phyloP scores from a whole-genome alignment of 2,113 vertebrate species.

The Mustela nigripes region DNA sequence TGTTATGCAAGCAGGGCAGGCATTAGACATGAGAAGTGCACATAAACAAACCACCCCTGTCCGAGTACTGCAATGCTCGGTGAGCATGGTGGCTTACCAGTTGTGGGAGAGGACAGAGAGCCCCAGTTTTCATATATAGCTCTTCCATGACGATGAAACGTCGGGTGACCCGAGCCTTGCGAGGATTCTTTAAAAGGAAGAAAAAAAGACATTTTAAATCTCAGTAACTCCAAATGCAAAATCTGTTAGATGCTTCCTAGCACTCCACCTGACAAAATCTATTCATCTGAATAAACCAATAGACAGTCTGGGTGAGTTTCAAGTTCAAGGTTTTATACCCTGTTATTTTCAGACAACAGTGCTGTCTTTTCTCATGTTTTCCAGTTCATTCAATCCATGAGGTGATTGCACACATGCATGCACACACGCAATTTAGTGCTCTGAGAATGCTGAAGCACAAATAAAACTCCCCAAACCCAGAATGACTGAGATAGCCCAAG shows the following conservation, averaged over 20 bases:
- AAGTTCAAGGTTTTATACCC: not conserved
- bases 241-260: not conserved
- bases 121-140: slow-evolving; percentile 96
- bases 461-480: not conserved
- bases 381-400: not conserved
- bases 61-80: not conserved
- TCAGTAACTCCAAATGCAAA: not conserved
- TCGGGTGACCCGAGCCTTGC: slow-evolving; percentile 96
- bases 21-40: not conserved
- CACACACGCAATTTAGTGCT: not conserved
- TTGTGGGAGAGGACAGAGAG: slow-evolving; percentile 96
- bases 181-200: slow-evolving; percentile 91
- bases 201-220: not conserved
- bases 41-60: not conserved
- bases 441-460: not conserved
- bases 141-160: slow-evolving; percentile 97
- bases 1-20: not conserved
- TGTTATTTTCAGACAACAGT: not conserved
- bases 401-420: not conserved
- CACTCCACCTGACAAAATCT: not conserved
- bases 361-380: not conserved
- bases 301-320: not conserved
- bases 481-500: not conserved
- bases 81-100: slow-evolving; percentile 89
- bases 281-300: not conserved